These are phyloP conservation scores for Cladopsammia gracilis DNA, from an alignment of 64 coral and sea anemone genomes.

Conservation along the genomic window DNA sequence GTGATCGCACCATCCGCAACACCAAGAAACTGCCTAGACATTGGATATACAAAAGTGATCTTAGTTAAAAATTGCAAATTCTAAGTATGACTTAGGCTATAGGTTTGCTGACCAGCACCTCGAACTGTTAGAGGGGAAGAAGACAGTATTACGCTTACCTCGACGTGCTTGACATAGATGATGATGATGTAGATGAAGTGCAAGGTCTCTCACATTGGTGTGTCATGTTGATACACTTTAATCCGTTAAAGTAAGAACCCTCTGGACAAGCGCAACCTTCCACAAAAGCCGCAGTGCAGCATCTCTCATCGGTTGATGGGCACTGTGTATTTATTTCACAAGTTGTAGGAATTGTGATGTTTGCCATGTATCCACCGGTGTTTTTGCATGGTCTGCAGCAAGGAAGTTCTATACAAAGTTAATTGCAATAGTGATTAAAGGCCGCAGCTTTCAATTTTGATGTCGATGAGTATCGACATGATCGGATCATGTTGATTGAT, in stretches of 20 bases:
- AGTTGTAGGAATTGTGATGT: slow-evolving; percentile 76
- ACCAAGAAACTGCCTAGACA: too few species aligned
- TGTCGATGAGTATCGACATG: too few species aligned
- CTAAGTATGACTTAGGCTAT: too few species aligned
- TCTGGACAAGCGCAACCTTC: slow-evolving; percentile 92
- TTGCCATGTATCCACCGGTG: slow-evolving; percentile 71
- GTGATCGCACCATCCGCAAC: too few species aligned
- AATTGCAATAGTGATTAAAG: too few species aligned
- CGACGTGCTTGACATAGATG: not conserved
- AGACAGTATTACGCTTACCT: not conserved
- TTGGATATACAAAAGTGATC: too few species aligned
- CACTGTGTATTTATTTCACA: slow-evolving; percentile 65
- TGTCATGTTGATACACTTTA: slow-evolving; percentile 77
- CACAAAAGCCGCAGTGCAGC: slow-evolving; percentile 71
- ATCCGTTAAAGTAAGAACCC: slow-evolving; percentile 80
- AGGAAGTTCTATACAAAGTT: slow-evolving; percentile 66
- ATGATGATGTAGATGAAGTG: slow-evolving; percentile 1
- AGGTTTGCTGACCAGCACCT: too few species aligned
- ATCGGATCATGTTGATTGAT: too few species aligned
- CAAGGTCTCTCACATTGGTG: slow-evolving; percentile 37
- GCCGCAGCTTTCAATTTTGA: too few species aligned
- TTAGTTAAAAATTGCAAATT: too few species aligned
- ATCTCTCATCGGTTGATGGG: slow-evolving; percentile 39
- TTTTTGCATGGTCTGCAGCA: slow-evolving; percentile 92
- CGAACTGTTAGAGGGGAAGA: too few species aligned